Evolutionary conservation across 2,888 invertebrate genomes (phyloP), one percentile per base, ranked within the genome.

Genomic region (Epinotia ramella): DNA sequence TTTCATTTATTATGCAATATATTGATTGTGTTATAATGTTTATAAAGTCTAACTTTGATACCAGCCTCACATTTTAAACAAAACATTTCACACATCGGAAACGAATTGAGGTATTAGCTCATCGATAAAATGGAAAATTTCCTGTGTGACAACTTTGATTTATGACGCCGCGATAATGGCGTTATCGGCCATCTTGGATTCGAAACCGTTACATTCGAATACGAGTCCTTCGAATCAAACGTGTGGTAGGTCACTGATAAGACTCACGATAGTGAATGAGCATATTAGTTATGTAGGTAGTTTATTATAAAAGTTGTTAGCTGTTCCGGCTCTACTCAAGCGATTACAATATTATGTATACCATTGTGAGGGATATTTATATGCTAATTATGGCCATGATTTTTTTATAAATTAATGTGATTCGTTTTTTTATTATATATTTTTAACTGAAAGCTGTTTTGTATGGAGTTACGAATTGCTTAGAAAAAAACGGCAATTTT

Each of bases 131-230:
- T 62, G 77, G 73, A 73, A 76, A 73, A 73, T 77, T 75, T 71
- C 81, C 82, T 71, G 72, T 77, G 80, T 83, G 88, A 88, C 88
- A 85, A 83, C 80, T 73, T 81, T 88, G 87, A 89, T 89, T 88
- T 88, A 89, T 88, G 84, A 82, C 82, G 74, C 46, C 63, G 80
- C 84, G 86, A 86, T 87, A 88, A 86, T 83, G 81, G 83, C 80
- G 83, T 80, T 86, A 87, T 86, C 83, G 80, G 82, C 85, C 86
- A 87, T 87, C 84, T 86, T 84, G 85, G 82, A 84, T 84, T 79
- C 80, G 78, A 73, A 78, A 62, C 63, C 70, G 78, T 73, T 78
- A 77, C 73, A 79, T 79, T 78, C 79, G 77, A 80, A 80, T 80
- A 79, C 79, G 81, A 63, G 80, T 79, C 80, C 79, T 81, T 77